Percentiles rank a stretch among this genome's conserved stretches.
Evolutionary conservation across 2,888 invertebrate species (phyloP).

Genomic region (Catocala fraxini): DNA sequence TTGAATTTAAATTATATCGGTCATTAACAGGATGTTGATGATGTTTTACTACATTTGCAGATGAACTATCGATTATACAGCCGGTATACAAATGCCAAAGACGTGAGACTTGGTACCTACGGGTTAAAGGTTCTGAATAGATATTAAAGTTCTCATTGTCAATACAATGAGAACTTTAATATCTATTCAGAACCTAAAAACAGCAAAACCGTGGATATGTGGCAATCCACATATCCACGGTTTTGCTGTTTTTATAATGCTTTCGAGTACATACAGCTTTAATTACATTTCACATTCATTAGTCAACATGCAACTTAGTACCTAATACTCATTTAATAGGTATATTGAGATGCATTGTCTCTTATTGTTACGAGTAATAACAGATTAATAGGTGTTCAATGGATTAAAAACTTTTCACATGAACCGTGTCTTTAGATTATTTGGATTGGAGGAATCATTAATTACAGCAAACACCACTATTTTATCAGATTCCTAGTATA

Average conservation of each 20-base stretch:
- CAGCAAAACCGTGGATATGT: too few relatives aligned
- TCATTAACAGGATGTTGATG: conserved; percentile 13
- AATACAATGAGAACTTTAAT: too few relatives aligned
- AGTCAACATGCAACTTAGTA: background rate
- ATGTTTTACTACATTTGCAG: conserved; percentile 6
- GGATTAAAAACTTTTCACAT: too few relatives aligned
- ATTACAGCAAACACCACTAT: too few relatives aligned
- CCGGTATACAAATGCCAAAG: background rate
- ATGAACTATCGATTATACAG: conserved; percentile 2
- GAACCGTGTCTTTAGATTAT: too few relatives aligned
- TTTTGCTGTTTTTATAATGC: conserved; percentile 36
- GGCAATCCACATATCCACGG: conserved; percentile 13
- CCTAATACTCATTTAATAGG: too few relatives aligned
- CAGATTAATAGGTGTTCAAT: too few relatives aligned
- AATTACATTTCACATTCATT: conserved; percentile 20
- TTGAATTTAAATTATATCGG: background rate
- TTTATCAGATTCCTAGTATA: too few relatives aligned
- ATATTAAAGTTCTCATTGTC: conserved; percentile 26
- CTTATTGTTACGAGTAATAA: too few relatives aligned
- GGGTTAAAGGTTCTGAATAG: conserved; percentile 7
- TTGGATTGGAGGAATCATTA: too few relatives aligned
- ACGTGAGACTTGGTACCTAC: background rate
- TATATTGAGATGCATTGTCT: background rate
- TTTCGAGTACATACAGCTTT: conserved; percentile 31
- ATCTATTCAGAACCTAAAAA: too few relatives aligned